phyloP scores from a whole-genome alignment of 1,140 invertebrate species.

The Pogonognathellus flavescens region DNA sequence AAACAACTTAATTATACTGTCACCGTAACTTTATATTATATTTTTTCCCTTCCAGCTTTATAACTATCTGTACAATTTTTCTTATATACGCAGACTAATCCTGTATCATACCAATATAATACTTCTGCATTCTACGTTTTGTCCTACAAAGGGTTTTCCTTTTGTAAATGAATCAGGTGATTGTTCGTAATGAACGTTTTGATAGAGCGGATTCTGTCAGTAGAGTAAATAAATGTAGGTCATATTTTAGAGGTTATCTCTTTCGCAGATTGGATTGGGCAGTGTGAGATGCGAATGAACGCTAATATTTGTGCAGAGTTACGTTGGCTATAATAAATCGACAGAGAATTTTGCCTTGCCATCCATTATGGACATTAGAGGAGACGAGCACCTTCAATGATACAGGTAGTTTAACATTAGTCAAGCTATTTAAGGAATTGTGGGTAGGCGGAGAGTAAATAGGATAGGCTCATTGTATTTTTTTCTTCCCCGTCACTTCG shows the following conservation, averaged over 20 bases:
- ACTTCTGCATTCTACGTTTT: not conserved
- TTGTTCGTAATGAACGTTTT: not conserved
- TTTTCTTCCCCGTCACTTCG: no score
- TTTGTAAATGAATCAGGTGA: slow-evolving; percentile 11
- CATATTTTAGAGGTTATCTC: slow-evolving; percentile 17
- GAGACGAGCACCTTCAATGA: not conserved
- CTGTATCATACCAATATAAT: no score
- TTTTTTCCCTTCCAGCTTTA: no score
- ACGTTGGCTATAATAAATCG: no score
- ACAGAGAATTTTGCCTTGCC: no score
- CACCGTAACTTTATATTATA: no score
- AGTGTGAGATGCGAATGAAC: not conserved
- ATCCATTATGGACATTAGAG: no score
- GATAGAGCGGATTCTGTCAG: not conserved
- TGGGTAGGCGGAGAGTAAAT: not conserved
- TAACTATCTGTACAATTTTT: no score
- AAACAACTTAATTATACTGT: no score
- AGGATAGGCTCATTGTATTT: not conserved
- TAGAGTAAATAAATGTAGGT: slow-evolving; percentile 33
- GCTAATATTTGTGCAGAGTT: not conserved
- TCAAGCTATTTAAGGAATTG: slow-evolving; percentile 12
- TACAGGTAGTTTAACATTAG: not conserved
- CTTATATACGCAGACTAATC: no score
- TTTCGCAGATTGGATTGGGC: not conserved
- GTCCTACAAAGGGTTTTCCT: not conserved